Conservation (phyloP, 2,797 vertebrate genomes). For the Neopelma chrysocephalum region DNA sequence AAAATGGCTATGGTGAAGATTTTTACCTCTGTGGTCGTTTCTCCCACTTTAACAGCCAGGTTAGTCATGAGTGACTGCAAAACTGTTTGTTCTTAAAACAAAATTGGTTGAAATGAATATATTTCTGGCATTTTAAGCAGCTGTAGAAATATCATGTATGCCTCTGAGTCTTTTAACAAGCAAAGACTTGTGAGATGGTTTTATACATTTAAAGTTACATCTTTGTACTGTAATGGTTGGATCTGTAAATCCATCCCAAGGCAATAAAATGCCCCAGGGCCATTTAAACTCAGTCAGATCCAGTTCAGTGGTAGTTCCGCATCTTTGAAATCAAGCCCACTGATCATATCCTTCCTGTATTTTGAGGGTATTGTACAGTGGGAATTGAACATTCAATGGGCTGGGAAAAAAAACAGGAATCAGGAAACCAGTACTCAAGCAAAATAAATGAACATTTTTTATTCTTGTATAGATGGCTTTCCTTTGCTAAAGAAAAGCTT, state of each 20-base stretch:
- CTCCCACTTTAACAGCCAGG: constrained; percentile 84
- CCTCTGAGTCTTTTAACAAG: not conserved
- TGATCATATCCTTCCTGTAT: constrained; percentile 64
- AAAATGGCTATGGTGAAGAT: constrained; percentile 93
- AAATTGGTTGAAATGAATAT: not conserved
- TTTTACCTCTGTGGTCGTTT: constrained; percentile 80
- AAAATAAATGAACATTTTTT: constrained; percentile 25
- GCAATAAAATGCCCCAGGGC: not conserved
- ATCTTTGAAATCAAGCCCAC: constrained; percentile 31
- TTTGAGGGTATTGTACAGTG: constrained; percentile 23
- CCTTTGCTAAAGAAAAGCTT: constrained; percentile 6
- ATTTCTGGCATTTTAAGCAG: not conserved
- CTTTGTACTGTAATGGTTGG: not conserved
- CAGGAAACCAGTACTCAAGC: constrained; percentile 40
- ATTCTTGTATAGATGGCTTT: constrained; percentile 19
- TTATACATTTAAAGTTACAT: not conserved
- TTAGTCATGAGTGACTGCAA: constrained; percentile 67
- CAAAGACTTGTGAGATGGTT: not conserved
- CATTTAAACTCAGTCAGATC: not conserved
- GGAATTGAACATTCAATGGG: constrained; percentile 30
- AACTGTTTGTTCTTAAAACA: not conserved
- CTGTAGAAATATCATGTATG: not conserved
- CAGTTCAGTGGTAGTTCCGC: constrained; percentile 3
- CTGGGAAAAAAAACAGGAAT: constrained; percentile 52
- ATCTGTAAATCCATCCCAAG: not conserved